These are phyloP conservation scores for Halichondria panicea DNA, from an alignment of 37 sponge, comb jelly and placozoan species.

Conservation along the genomic window DNA sequence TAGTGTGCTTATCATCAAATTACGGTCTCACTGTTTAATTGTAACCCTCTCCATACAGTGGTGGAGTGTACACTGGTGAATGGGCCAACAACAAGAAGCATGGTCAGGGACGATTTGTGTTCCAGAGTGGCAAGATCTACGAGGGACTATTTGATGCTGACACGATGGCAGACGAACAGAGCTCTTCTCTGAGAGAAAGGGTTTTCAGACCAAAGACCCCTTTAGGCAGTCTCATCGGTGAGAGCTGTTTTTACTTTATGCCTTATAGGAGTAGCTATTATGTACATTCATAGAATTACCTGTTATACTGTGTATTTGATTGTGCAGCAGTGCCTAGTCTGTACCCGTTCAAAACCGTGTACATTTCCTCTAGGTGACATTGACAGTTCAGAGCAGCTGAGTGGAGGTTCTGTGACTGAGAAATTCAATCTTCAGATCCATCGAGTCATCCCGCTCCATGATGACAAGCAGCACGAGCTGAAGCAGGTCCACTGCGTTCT, in stretches of 20 bases:
- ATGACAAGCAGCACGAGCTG: constrained; percentile 23
- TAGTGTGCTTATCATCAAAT: not conserved
- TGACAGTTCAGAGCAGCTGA: not conserved
- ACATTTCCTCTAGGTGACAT: constrained; percentile 22
- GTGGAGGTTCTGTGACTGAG: constrained; percentile 36
- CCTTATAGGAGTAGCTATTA: not conserved
- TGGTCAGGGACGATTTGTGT: constrained; percentile 67
- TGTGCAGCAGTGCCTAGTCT: too few species aligned
- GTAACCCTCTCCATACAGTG: constrained; percentile 46
- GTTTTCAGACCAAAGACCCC: constrained; percentile 64
- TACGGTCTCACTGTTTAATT: not conserved
- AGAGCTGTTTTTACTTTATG: not conserved
- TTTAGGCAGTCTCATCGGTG: constrained; percentile 54
- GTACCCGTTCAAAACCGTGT: too few species aligned
- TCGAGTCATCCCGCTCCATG: constrained; percentile 7
- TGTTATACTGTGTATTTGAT: too few species aligned
- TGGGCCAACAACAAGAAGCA: constrained; percentile 83
- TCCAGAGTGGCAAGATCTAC: constrained; percentile 64
- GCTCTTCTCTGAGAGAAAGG: too few species aligned
- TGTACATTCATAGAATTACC: not conserved
- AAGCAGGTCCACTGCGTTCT: constrained; percentile 68
- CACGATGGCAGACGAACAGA: constrained; percentile 18
- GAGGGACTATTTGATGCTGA: constrained; percentile 73
- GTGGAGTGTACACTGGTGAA: constrained; percentile 76
- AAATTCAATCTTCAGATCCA: constrained; percentile 48